phyloP scores from a whole-genome alignment of 2,113 vertebrate species.

The Sterrhoptilus dennistouni region DNA sequence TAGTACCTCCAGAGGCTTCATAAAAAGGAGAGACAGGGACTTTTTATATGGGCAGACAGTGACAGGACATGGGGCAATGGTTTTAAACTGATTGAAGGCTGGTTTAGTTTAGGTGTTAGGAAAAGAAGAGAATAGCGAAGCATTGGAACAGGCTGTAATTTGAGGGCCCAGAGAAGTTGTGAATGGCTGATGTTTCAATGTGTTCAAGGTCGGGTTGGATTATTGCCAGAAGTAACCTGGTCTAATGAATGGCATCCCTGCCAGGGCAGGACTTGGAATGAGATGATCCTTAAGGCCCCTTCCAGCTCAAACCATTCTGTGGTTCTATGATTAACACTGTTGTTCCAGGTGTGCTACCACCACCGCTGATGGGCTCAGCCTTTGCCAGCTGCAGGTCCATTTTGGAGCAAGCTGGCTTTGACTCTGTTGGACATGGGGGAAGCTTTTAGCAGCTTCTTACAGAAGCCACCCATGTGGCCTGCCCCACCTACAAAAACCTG shows the following conservation, averaged over 20 bases:
- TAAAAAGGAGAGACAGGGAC: background rate
- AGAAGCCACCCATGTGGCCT: background rate
- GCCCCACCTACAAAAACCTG: background rate
- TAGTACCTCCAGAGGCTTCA: background rate
- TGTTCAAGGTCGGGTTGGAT: background rate
- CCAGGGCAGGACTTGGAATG: background rate
- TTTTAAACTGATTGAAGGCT: background rate
- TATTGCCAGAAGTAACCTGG: background rate
- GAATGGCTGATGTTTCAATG: background rate
- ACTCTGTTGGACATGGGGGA: background rate
- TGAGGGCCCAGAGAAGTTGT: background rate
- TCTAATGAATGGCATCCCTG: background rate
- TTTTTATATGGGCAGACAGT: background rate
- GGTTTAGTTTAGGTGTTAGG: background rate
- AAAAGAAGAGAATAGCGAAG: background rate
- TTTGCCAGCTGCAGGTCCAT: background rate
- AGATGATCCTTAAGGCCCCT: background rate
- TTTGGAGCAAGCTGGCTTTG: background rate
- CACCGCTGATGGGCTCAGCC: fast-evolving
- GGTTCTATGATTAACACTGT: background rate
- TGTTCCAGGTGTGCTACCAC: fast-evolving
- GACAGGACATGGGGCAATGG: background rate
- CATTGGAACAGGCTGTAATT: background rate
- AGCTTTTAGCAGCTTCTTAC: background rate
- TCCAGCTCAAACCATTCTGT: background rate